These are phyloP conservation scores for Proctacanthus coquilletti DNA, from an alignment of 1,140 invertebrate genomes.

Conservation along the genomic window DNA sequence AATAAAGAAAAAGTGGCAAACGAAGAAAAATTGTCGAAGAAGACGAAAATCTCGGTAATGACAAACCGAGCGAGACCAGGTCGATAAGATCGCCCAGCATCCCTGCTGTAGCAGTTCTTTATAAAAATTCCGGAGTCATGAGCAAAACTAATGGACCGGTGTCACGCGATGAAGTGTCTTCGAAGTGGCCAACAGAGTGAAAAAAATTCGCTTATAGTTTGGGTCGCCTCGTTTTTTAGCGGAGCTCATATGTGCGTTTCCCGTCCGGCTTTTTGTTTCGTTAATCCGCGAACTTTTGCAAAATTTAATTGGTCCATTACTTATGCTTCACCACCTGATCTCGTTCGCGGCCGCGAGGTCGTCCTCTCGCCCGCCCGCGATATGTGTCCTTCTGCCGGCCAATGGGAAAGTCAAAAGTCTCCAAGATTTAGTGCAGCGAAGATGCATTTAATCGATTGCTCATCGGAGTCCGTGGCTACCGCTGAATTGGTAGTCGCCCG, in stretches of 20 bases:
- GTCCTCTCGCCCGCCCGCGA: too few species aligned
- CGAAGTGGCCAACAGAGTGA: neutral
- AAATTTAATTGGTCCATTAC: constrained; percentile 1
- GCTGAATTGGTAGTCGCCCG: too few species aligned
- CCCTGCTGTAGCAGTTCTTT: too few species aligned
- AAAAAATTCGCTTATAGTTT: neutral
- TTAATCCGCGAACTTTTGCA: neutral
- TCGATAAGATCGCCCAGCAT: too few species aligned
- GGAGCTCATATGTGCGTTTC: neutral
- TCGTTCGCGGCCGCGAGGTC: neutral
- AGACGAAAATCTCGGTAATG: too few species aligned
- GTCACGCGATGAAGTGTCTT: constrained; percentile 5
- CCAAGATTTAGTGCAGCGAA: neutral
- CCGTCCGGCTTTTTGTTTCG: neutral
- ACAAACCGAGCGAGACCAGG: too few species aligned
- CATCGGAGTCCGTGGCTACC: too few species aligned
- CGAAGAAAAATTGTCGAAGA: too few species aligned
- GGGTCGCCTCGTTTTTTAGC: neutral
- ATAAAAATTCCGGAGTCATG: constrained; percentile 4
- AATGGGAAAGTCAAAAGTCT: neutral
- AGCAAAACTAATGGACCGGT: constrained; percentile 7
- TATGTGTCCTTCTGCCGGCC: neutral
- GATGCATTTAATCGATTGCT: neutral
- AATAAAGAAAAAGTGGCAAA: too few species aligned
- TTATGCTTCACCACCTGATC: neutral